These are phyloP conservation scores for Mus pahari DNA, from an alignment of 2,113 vertebrate genomes.

Conservation along the genomic window DNA sequence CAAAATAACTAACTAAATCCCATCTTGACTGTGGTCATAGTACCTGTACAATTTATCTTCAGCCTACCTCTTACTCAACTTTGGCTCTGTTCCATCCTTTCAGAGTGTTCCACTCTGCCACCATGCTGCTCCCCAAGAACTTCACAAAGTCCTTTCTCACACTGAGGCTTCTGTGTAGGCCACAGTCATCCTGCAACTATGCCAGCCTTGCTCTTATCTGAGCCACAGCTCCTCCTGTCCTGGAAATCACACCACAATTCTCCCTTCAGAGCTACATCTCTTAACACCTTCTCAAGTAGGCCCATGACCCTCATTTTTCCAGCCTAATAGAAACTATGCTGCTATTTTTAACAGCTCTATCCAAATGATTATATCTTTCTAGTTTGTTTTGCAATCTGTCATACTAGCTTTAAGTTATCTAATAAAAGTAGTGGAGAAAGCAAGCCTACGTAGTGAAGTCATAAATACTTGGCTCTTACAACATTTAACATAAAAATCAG, in stretches of 20 bases:
- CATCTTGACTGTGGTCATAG: neutral
- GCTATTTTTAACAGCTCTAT: neutral
- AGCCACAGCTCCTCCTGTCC: neutral
- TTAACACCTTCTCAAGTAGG: neutral
- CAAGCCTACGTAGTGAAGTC: neutral
- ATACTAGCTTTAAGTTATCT: constrained; percentile 20
- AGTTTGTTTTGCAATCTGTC: neutral
- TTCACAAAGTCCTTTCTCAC: neutral
- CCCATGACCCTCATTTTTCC: neutral
- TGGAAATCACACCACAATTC: neutral
- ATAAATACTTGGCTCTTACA: neutral
- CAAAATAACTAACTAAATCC: neutral
- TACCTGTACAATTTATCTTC: neutral
- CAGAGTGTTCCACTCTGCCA: neutral
- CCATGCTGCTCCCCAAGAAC: neutral
- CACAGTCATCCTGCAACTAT: neutral
- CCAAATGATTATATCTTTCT: neutral
- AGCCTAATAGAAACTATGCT: neutral
- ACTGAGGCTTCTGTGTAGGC: neutral
- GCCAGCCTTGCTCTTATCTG: neutral
- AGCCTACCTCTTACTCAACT: neutral
- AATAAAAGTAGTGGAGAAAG: neutral
- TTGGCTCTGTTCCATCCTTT: neutral
- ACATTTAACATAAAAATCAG: neutral
- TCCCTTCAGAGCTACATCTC: neutral